phyloP scores from a whole-genome alignment of 2,888 invertebrate genomes.

The Micropterix aruncella region DNA sequence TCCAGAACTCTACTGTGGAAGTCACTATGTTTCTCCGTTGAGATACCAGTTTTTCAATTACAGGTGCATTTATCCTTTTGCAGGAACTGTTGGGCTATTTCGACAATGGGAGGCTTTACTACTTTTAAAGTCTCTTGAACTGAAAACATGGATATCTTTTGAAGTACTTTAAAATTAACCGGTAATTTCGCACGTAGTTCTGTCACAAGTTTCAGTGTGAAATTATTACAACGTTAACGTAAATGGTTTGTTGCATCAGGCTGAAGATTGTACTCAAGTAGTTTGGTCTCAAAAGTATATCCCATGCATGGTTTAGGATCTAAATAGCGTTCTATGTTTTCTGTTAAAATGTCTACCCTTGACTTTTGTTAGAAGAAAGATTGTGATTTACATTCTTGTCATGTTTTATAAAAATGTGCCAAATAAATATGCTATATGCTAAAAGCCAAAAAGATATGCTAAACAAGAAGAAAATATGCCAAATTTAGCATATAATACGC shows the following conservation, averaged over 20 bases:
- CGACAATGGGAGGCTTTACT: background rate
- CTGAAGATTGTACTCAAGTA: background rate
- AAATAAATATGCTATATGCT: too few species aligned
- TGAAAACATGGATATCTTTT: background rate
- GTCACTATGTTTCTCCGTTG: background rate
- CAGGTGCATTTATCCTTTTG: background rate
- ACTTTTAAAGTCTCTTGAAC: background rate
- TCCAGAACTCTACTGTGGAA: background rate
- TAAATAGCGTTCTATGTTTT: background rate
- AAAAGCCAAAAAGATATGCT: too few species aligned
- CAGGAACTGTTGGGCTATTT: background rate
- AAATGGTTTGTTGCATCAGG: background rate
- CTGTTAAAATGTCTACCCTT: background rate
- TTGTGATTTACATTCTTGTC: too few species aligned
- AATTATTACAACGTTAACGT: background rate
- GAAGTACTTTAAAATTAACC: background rate
- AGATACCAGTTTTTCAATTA: background rate
- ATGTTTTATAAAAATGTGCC: too few species aligned
- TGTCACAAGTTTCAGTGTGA: conserved; percentile 1
- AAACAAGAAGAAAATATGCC: too few species aligned
- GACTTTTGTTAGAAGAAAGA: too few species aligned
- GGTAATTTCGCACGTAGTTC: background rate
- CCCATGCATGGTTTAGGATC: background rate
- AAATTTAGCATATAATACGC: too few species aligned
- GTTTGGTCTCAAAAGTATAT: background rate